Evolutionary conservation across 1,140 invertebrate genomes (phyloP).

Genomic region (Rhopalosiphum maidis): DNA sequence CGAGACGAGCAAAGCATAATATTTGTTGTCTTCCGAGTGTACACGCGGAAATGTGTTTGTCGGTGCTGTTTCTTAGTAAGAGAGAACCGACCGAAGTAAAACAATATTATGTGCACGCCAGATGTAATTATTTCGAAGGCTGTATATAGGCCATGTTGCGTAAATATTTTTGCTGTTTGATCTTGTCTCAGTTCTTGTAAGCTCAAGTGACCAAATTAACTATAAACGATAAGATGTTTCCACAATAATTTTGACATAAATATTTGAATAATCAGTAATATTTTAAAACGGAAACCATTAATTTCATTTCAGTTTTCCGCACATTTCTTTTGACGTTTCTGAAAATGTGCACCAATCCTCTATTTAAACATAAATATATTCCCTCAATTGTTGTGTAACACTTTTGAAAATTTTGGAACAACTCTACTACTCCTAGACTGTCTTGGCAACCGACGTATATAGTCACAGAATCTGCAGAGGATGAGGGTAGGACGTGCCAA

Average conservation of each 20-base stretch:
- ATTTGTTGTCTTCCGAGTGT: neutral
- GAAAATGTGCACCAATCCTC: neutral
- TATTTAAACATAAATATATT: neutral
- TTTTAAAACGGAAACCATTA: neutral
- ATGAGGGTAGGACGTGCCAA: neutral
- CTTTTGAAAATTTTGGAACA: neutral
- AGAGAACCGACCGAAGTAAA: no score
- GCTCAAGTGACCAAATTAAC: no score
- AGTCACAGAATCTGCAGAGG: neutral
- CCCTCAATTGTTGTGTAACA: fast-evolving
- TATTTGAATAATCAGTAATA: neutral
- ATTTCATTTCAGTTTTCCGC: neutral
- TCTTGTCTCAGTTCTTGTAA: no score
- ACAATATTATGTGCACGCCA: no score
- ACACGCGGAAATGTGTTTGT: no score
- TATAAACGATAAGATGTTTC: no score
- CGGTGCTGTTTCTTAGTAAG: no score
- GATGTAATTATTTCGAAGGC: no score
- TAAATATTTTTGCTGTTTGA: no score
- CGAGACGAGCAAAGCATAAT: neutral
- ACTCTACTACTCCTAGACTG: neutral
- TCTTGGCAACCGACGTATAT: neutral
- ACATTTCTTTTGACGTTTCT: neutral
- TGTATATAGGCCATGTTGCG: no score
- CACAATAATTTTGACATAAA: neutral